Evolutionary conservation across 2,113 vertebrate genomes (phyloP).

Genomic region (Neotragus pygmaeus): DNA sequence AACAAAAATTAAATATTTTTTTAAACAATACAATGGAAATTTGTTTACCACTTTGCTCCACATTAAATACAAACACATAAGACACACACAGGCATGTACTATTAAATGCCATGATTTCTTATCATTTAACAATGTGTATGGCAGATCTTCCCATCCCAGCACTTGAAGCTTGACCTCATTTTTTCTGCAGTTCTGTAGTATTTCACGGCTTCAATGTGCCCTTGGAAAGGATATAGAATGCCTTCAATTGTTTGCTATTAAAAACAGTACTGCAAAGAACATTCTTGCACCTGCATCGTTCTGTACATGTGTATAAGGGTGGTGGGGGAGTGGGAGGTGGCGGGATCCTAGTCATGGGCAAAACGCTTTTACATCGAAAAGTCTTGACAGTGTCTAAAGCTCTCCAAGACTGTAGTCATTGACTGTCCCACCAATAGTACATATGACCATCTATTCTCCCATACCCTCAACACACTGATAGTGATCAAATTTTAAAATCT

Average conservation of each 20-base stretch:
- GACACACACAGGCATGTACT: fast-evolving
- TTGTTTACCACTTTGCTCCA: background rate
- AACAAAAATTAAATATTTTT: background rate
- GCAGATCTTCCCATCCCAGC: background rate
- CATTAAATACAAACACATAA: background rate
- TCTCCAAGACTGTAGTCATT: background rate
- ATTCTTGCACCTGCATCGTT: background rate
- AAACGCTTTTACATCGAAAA: background rate
- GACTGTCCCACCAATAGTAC: no score
- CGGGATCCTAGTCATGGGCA: background rate
- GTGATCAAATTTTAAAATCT: background rate
- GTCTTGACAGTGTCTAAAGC: background rate
- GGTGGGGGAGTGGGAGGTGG: no score
- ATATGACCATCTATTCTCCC: background rate
- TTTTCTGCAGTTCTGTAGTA: background rate
- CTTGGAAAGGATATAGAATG: background rate
- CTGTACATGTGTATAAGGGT: background rate
- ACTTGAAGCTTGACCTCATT: background rate
- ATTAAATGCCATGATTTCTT: background rate
- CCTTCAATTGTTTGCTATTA: background rate
- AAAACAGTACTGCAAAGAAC: background rate
- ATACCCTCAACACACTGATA: background rate
- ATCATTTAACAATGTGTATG: background rate
- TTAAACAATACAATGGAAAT: background rate
- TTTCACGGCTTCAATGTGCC: background rate